phyloP scores from a whole-genome alignment of 2,888 invertebrate species.

The Dioctria linearis region DNA sequence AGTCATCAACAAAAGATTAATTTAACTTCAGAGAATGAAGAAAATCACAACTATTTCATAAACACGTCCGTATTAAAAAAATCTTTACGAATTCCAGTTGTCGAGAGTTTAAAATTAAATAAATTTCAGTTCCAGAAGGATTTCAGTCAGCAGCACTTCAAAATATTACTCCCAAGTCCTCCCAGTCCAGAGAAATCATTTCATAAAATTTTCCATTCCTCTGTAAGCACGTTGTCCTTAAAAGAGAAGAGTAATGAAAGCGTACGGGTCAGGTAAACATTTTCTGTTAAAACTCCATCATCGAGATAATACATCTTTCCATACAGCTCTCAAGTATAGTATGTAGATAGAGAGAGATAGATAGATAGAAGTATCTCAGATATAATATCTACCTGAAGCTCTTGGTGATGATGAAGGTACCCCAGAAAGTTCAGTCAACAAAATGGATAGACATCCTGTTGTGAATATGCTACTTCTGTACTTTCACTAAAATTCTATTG shows the following conservation, averaged over 20 bases:
- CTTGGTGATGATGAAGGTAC: slow-evolving; percentile 43
- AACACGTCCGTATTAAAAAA: too few species aligned
- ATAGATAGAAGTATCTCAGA: neutral
- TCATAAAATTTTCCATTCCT: neutral
- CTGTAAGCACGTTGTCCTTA: neutral
- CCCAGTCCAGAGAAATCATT: neutral
- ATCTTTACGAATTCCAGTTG: too few species aligned
- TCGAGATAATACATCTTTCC: neutral
- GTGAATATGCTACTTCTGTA: slow-evolving; percentile 4
- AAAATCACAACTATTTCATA: too few species aligned
- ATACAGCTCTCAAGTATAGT: slow-evolving; percentile 4
- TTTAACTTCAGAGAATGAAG: too few species aligned
- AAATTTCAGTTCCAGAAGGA: too few species aligned
- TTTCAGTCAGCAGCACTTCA: too few species aligned
- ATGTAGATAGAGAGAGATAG: neutral
- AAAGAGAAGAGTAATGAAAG: neutral
- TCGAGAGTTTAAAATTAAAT: too few species aligned
- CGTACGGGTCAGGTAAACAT: neutral
- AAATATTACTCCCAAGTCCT: too few species aligned
- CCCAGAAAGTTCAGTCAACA: slow-evolving; percentile 34
- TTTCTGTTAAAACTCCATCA: neutral
- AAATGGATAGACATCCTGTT: slow-evolving; percentile 31
- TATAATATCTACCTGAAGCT: slow-evolving; percentile 18
- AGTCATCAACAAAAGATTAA: too few species aligned
- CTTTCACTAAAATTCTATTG: slow-evolving; percentile 39